Evolutionary conservation across 2,888 invertebrate species (phyloP).

Genomic region (Lepidochrysops patricia): DNA sequence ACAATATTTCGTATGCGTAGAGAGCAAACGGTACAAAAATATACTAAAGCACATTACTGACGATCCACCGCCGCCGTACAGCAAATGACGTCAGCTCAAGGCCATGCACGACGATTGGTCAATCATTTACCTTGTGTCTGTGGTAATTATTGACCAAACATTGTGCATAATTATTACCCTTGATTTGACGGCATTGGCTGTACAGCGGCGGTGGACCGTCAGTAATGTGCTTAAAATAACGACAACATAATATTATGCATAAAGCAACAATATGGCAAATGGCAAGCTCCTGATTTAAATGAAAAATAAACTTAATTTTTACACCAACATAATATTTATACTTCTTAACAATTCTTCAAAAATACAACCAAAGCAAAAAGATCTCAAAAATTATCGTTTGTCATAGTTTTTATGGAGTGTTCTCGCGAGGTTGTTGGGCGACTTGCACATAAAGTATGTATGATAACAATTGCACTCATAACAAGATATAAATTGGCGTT

Average conservation of each 20-base stretch:
- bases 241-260: not conserved
- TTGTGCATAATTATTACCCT: too few species aligned
- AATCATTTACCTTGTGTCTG: too few species aligned
- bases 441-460: not conserved
- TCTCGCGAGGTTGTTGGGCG: not conserved
- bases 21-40: constrained; percentile 20
- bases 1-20: constrained; percentile 21
- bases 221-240: not conserved
- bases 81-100: too few species aligned
- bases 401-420: not conserved
- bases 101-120: too few species aligned
- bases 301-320: not conserved
- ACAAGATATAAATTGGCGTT: not conserved
- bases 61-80: too few species aligned
- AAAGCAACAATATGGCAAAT: too few species aligned
- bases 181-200: too few species aligned
- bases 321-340: not conserved
- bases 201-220: too few species aligned
- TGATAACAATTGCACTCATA: not conserved
- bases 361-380: not conserved
- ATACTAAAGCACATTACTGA: too few species aligned
- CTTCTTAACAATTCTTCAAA: not conserved
- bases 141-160: too few species aligned
- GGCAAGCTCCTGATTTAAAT: not conserved
- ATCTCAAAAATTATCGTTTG: not conserved